phyloP scores from a whole-genome alignment of 2,113 vertebrate species.

The Rafetus swinhoei region DNA sequence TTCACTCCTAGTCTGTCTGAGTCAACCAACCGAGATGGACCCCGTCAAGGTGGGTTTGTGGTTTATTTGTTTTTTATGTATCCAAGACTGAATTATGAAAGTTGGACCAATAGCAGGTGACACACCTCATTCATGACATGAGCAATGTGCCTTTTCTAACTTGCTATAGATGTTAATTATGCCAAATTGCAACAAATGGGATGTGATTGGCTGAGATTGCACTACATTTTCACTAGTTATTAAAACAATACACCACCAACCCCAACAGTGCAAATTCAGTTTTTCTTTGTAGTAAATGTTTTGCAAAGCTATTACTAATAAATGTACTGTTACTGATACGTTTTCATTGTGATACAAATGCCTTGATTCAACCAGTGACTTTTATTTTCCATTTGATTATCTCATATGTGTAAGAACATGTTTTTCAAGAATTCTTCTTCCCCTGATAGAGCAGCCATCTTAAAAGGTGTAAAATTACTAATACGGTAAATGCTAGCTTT shows the following conservation, averaged over 20 bases:
- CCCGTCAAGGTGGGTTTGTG: conserved; percentile 81
- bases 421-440: not conserved
- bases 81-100: not conserved
- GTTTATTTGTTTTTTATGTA: not conserved
- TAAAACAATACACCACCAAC: not conserved
- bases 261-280: not conserved
- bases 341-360: not conserved
- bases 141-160: not conserved
- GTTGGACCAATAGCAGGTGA: not conserved
- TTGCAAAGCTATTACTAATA: not conserved
- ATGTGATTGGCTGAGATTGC: not conserved
- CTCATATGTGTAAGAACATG: not conserved
- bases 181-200: not conserved
- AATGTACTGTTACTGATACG: not conserved
- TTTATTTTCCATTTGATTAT: not conserved
- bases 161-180: not conserved
- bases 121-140: not conserved
- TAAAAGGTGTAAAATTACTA: not conserved
- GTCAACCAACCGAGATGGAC: conserved; percentile 86
- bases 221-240: not conserved
- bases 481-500: not conserved
- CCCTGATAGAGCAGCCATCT: not conserved
- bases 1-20: conserved; percentile 94
- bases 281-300: not conserved
- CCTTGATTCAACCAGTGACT: not conserved